phyloP scores from a whole-genome alignment of 2,888 invertebrate genomes.

The Matsumyia berberina region DNA sequence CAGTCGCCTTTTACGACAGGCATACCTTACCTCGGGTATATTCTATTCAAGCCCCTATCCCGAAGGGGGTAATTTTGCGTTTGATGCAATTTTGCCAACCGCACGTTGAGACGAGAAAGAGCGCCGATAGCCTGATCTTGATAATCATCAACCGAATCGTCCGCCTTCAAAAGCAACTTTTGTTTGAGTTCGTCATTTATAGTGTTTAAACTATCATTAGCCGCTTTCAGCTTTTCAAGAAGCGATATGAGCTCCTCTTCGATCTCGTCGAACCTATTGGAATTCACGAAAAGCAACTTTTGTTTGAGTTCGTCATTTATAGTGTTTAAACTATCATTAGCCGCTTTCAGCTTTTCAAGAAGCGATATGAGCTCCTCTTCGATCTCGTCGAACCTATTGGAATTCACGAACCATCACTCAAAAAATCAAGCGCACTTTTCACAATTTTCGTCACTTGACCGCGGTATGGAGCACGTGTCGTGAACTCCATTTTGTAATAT shows the following conservation, averaged over 20 bases:
- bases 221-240: neutral
- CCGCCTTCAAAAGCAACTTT: neutral
- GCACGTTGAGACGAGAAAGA: neutral
- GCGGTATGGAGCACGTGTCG: neutral
- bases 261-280: neutral
- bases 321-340: neutral
- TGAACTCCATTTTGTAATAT: neutral
- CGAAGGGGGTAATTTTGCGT: no score
- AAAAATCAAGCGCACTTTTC: neutral
- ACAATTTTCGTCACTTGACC: neutral
- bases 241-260: constrained; percentile 11
- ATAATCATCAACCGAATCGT: neutral
- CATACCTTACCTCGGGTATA: no score
- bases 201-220: neutral
- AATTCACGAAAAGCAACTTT: neutral
- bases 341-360: neutral
- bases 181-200: neutral
- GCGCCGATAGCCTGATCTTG: neutral
- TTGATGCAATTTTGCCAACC: neutral
- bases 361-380: constrained; percentile 8
- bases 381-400: neutral
- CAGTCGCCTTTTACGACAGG: no score
- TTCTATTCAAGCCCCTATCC: no score
- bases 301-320: no score
- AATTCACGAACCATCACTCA: neutral